Percentiles rank a stretch among this genome's conserved stretches.
These are phyloP conservation scores for Xanthia icteritia DNA, from an alignment of 2,888 invertebrate species.

Conservation along the genomic window DNA sequence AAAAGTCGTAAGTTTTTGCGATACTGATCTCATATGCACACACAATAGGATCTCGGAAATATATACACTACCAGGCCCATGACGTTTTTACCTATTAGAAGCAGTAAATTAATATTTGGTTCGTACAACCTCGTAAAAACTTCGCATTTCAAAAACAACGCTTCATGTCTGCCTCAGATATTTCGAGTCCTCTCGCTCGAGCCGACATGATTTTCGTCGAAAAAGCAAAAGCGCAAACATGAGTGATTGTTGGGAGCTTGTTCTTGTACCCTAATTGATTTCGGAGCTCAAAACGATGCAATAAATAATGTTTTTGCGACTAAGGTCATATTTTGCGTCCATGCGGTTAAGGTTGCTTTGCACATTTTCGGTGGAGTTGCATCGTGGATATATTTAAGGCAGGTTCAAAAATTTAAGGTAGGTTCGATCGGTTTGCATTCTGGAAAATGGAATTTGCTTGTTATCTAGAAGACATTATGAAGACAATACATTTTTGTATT, in stretches of 20 bases:
- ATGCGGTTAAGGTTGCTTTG: slow-evolving; percentile 15
- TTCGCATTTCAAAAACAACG: not conserved
- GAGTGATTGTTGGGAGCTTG: slow-evolving; percentile 37
- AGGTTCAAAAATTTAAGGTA: not conserved
- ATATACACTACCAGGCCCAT: no score
- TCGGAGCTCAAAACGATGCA: slow-evolving; percentile 40
- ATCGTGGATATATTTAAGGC: not conserved
- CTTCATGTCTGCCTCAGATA: slow-evolving; percentile 2
- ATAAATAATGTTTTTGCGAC: slow-evolving; percentile 53
- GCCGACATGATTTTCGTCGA: slow-evolving; percentile 24
- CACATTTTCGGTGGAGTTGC: not conserved
- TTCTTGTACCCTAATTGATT: slow-evolving; percentile 58
- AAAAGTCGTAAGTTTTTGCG: no score
- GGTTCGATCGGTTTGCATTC: not conserved
- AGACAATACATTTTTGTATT: no score
- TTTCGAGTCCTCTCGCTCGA: slow-evolving; percentile 1
- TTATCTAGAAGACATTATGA: not conserved
- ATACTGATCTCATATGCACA: not conserved
- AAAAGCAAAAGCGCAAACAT: slow-evolving; percentile 51
- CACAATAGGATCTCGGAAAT: no score
- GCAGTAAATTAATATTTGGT: no score
- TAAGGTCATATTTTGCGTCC: slow-evolving; percentile 24
- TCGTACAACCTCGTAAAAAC: not conserved
- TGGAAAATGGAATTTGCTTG: not conserved
- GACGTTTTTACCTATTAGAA: no score